phyloP scores from a whole-genome alignment of 2,888 invertebrate genomes.

The Eueremaeus valkanovi region DNA sequence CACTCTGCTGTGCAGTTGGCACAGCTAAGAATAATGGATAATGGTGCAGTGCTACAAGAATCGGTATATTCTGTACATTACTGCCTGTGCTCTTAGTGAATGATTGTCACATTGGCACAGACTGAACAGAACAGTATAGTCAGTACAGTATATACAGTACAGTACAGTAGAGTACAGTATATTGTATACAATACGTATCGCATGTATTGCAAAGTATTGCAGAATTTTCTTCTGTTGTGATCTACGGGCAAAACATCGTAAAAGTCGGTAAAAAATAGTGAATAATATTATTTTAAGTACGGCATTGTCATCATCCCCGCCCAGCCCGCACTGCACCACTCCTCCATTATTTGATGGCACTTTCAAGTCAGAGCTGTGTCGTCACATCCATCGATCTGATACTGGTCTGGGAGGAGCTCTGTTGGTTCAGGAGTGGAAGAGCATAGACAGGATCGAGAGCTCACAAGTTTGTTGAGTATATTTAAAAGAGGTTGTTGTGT shows the following conservation, averaged over 20 bases:
- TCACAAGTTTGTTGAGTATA: slow-evolving; percentile 13
- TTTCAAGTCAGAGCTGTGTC: not conserved
- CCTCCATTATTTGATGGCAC: not conserved
- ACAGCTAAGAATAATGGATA: slow-evolving; percentile 1
- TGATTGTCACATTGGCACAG: slow-evolving; percentile 29
- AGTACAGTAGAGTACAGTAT: not conserved
- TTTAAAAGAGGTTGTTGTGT: not conserved
- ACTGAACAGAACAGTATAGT: not conserved
- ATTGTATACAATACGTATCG: slow-evolving; percentile 1
- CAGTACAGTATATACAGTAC: not conserved
- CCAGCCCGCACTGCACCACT: not conserved
- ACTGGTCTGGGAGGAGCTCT: not conserved
- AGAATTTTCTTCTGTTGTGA: not conserved
- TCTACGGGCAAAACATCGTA: not conserved
- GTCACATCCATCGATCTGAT: slow-evolving; percentile 8
- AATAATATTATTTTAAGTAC: slow-evolving; percentile 32
- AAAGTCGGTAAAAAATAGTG: slow-evolving; percentile 27
- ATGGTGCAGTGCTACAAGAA: no score
- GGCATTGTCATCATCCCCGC: not conserved
- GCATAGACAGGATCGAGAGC: slow-evolving; percentile 6
- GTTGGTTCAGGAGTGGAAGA: not conserved
- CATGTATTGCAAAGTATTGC: slow-evolving; percentile 20
- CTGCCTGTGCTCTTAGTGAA: slow-evolving; percentile 7
- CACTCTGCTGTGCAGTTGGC: not conserved
- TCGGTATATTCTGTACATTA: no score